These are phyloP conservation scores for Biston betularia DNA, from an alignment of 2,888 invertebrate species.

Conservation along the genomic window DNA sequence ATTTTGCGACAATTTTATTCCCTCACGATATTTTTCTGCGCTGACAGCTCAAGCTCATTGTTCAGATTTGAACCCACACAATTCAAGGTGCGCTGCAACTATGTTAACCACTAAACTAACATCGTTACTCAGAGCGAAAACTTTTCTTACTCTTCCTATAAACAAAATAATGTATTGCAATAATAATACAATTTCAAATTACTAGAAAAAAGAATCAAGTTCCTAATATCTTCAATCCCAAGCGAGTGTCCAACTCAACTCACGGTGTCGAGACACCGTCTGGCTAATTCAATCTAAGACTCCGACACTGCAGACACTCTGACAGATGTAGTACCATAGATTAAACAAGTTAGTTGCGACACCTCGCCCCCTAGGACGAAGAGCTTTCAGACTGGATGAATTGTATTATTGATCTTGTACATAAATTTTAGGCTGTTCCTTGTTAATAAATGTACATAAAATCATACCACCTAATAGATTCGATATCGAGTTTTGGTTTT, in stretches of 20 bases:
- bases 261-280: slow-evolving; percentile 11
- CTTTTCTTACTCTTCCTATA: too few species aligned
- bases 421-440: not conserved
- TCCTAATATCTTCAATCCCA: slow-evolving; percentile 19
- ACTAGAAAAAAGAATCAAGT: not conserved
- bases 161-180: too few species aligned
- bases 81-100: too few species aligned
- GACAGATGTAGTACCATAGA: slow-evolving; percentile 31
- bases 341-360: slow-evolving; percentile 32
- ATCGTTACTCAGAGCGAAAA: too few species aligned
- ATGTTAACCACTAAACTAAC: too few species aligned
- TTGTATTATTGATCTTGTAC: not conserved
- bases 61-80: too few species aligned
- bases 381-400: slow-evolving; percentile 17
- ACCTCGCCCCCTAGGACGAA: slow-evolving; percentile 20
- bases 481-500: too few species aligned
- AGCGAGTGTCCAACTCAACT: slow-evolving; percentile 22
- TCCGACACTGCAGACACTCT: slow-evolving; percentile 29
- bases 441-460: too few species aligned
- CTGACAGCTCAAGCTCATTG: too few species aligned
- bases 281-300: slow-evolving; percentile 29
- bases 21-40: too few species aligned
- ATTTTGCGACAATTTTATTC: too few species aligned
- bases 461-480: too few species aligned
- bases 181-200: not conserved